Base-by-base conservation (phyloP, 1,140 invertebrate genomes). In the Camponotus vicinus region DNA sequence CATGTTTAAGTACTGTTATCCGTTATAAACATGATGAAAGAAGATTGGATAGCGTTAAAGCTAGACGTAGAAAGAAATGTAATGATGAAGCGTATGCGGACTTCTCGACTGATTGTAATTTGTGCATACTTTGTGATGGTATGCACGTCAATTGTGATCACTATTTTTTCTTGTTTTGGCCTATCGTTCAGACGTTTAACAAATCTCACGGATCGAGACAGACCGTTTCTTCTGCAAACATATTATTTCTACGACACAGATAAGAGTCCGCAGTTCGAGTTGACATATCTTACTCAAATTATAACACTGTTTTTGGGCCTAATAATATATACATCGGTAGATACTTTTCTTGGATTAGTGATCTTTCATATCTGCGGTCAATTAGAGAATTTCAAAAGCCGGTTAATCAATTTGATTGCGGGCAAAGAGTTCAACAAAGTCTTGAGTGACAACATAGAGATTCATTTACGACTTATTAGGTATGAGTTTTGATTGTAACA, bases 201-300 rank as follows among this genome's bases (percentile, higher is more conserved):
- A 15, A 77, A 77, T 64, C 21, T 77, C 21, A 77, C 75, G 6
- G 75, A 77, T 42, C 15, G 57, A 0, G 0, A 64, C 1, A 77
- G 45, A 77, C 34, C 15, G 3, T 45, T 77, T n/a, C 75, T 40
- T 1, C 27, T 77, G 0, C 75, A 77, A 13, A n/a, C 75, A 27
- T 64, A 77, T 45, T 77, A 77, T 7, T 77, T 77, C 15, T 77
- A 77, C 18, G 40, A 77, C 27, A 77, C 75, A 11, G 59, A 45
- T 45, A 77, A 77, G 9, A 77, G 59, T 7, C 75, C 75, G 4
- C 75, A 45, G n/a, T 77, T 77, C 32, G 59, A 77, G 42, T 1
- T 77, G 5, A 77, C 75, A 6, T n/a, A 45, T 18, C 0, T 21
- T 5, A 8, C 42, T 64, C 75, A 75, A 78, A 34, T 34, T n/a